Conservation (phyloP, 2,797 vertebrate genomes). For the Muscicapa striata region DNA sequence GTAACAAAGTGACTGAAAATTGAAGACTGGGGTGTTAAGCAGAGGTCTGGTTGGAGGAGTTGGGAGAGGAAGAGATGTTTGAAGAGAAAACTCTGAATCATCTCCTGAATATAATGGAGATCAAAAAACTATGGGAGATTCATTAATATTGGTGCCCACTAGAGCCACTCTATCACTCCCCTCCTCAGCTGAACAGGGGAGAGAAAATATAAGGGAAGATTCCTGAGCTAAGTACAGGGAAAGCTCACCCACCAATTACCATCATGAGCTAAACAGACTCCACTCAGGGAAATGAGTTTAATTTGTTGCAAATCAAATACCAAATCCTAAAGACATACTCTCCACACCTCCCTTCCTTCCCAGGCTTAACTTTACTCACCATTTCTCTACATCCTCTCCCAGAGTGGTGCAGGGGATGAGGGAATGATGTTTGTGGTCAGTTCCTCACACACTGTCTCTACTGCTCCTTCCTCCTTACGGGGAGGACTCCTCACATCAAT, state of each 20-base stretch:
- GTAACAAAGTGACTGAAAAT: not conserved
- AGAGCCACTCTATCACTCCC: not conserved
- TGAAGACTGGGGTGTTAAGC: not conserved
- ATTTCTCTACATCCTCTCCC: not conserved
- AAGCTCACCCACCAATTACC: not conserved
- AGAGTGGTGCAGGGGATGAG: rapidly evolving
- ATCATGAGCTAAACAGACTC: not conserved
- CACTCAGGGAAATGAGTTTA: not conserved
- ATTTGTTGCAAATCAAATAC: not conserved
- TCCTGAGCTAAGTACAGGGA: not conserved
- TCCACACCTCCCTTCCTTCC: not conserved
- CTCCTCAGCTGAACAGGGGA: not conserved
- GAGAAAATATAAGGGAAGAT: not conserved
- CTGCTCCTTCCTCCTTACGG: not conserved
- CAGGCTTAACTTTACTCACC: not conserved
- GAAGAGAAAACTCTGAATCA: not conserved
- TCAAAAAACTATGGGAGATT: not conserved
- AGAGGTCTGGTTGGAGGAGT: not conserved
- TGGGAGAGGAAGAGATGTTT: not conserved
- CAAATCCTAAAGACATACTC: not conserved
- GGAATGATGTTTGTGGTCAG: not conserved
- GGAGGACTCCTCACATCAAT: not conserved
- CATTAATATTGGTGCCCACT: not conserved
- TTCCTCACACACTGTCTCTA: not conserved
- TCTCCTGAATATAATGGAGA: not conserved